Evolutionary conservation across 1,140 invertebrate species (phyloP).

Genomic region (Gonioctena quinquepunctata): DNA sequence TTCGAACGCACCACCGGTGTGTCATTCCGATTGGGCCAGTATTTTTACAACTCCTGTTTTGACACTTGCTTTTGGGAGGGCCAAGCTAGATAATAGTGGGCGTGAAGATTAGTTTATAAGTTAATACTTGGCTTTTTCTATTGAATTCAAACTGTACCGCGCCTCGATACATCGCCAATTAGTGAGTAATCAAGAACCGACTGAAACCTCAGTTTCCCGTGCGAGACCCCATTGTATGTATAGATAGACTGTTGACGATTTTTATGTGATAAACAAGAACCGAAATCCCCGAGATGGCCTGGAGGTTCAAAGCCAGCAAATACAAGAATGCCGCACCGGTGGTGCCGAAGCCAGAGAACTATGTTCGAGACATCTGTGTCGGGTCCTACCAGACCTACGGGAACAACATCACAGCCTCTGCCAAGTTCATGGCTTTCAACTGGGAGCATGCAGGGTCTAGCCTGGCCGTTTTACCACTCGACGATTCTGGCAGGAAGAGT

Average conservation of each 20-base stretch:
- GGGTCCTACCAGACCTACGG: slow-evolving; percentile 91
- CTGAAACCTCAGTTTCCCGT: background rate
- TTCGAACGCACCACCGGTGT: too few relatives aligned
- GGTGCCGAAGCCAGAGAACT: slow-evolving; percentile 88
- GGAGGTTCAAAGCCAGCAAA: slow-evolving; percentile 95
- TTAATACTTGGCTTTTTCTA: background rate
- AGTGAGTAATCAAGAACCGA: background rate
- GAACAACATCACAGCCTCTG: slow-evolving; percentile 90
- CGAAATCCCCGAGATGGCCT: slow-evolving; percentile 69
- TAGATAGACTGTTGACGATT: background rate
- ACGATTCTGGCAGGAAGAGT: slow-evolving; percentile 84
- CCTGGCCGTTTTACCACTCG: slow-evolving; percentile 78
- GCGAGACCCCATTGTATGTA: background rate
- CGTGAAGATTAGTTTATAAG: background rate
- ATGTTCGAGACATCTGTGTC: slow-evolving; percentile 85
- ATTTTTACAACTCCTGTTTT: background rate
- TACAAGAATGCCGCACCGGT: slow-evolving; percentile 96
- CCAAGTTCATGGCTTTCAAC: slow-evolving; percentile 92
- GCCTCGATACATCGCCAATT: background rate
- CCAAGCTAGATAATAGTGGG: background rate
- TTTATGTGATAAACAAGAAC: background rate
- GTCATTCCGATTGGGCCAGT: background rate
- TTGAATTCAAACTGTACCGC: background rate
- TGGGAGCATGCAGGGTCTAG: slow-evolving; percentile 85
- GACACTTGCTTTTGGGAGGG: background rate